Base-by-base conservation (phyloP, 2,888 invertebrate genomes). In the Lepidocyrtinus sp. region DNA sequence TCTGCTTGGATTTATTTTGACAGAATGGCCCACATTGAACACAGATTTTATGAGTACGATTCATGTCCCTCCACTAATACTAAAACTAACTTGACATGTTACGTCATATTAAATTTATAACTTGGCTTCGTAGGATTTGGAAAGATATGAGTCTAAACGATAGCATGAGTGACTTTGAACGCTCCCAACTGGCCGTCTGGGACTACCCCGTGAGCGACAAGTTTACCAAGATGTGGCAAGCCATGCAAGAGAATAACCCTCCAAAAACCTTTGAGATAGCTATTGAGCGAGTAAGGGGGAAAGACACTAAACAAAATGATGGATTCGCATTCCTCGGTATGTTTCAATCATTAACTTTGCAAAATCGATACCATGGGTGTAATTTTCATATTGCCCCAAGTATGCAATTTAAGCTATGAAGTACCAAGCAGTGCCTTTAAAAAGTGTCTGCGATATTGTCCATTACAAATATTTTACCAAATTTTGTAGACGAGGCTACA, bases 131-230 rank as follows among this genome's bases (percentile, higher is more conserved):
- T 87, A 96, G 96, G 87, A 98, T 98, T 86, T 99, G 99, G 99
- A 98, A 98, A 88, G 96, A 97, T 87, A 96, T 99, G 95, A 97
- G 97, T 45, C 90, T 99, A 22, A 97, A 98, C 88, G 98, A 98
- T 89, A 96, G 96, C 72, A 89, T 98, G 69, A 93, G 93, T 22
- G 95, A 96, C 77, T 92, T 96, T 2, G 97, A 98, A 88, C 91
- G 98, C 27, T 95, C 98, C 0, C 96, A 97, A 88, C 89, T 98
- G 17, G 98, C 99, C 0, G 99, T 99, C 0, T 99, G 98, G 98
- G 98, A 99, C 88, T 99, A 99, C 88, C 99, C 99, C 0, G 97
- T 99, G 0, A 97, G 97, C 87, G 98, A 99, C 89, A 98, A 97
- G 88, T 99, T 97, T 89, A 98, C 97, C 55, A 99, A 98, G 90